Percentiles rank a stretch among this genome's conserved stretches.
Conservation (phyloP, 2,113 vertebrate species). For the Ia io region DNA sequence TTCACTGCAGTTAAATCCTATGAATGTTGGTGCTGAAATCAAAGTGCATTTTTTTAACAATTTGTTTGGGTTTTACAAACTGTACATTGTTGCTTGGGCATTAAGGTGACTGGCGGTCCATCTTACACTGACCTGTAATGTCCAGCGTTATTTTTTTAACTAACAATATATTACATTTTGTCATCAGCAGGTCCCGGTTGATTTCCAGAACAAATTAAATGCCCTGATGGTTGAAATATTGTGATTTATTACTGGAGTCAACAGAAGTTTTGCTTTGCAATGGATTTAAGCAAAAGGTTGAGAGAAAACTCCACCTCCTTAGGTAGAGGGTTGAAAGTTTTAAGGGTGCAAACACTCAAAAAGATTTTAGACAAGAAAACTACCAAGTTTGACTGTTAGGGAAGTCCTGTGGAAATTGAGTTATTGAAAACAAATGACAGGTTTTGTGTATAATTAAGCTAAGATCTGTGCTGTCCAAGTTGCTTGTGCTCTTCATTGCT, state of each 20-base stretch:
- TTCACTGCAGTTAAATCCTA: constrained; percentile 16
- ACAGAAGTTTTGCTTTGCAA: constrained; percentile 58
- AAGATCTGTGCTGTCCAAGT: not conserved
- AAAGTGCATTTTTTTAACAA: constrained; percentile 71
- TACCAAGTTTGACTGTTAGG: not conserved
- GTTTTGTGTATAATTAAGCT: constrained; percentile 1
- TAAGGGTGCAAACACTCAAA: not conserved
- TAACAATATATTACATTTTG: constrained; percentile 74
- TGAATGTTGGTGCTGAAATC: constrained; percentile 26
- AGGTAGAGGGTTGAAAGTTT: not conserved
- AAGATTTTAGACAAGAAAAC: constrained; percentile 33
- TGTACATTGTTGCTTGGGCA: constrained; percentile 72
- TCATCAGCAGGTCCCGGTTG: constrained; percentile 74
- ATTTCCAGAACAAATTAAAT: constrained; percentile 83
- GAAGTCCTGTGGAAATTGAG: constrained; percentile 43
- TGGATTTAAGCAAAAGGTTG: constrained; percentile 39
- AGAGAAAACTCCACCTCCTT: not conserved
- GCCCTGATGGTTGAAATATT: constrained; percentile 75
- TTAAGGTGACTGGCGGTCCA: constrained; percentile 66
- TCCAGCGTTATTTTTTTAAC: constrained; percentile 50
- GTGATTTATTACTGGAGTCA: constrained; percentile 79
- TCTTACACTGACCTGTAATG: constrained; percentile 51
- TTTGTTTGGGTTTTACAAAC: constrained; percentile 70
- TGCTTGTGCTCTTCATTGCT: not conserved
- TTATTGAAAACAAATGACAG: constrained; percentile 13